phyloP scores from a whole-genome alignment of 1,140 invertebrate genomes.

The Oryzaephilus surinamensis region DNA sequence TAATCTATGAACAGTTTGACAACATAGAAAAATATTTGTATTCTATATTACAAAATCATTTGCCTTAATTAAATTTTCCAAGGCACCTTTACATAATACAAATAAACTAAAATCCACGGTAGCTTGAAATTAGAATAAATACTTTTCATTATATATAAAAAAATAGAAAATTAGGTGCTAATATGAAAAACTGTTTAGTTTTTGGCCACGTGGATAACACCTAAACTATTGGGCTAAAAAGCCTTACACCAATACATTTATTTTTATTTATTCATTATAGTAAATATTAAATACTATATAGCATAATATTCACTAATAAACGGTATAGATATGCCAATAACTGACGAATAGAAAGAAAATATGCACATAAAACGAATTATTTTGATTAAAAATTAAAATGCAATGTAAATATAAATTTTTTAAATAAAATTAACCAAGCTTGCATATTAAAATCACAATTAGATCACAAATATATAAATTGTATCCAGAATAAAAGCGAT shows the following conservation, averaged over 20 bases:
- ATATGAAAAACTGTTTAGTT: conserved; percentile 15
- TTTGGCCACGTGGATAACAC: conserved; percentile 32
- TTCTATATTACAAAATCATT: conserved; percentile 36
- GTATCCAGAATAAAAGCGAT: too few relatives aligned
- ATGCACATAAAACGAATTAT: too few relatives aligned
- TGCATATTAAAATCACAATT: conserved; percentile 18
- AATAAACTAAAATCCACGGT: conserved; percentile 26
- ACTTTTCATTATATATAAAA: neutral
- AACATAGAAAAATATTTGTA: conserved; percentile 41
- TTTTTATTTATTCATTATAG: conserved; percentile 23
- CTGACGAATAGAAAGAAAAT: conserved; percentile 11
- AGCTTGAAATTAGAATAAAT: conserved; percentile 15
- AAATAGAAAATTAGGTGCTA: conserved; percentile 14
- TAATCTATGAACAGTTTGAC: conserved; percentile 36
- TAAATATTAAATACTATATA: conserved; percentile 19
- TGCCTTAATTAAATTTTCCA: conserved; percentile 35
- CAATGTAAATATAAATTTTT: too few relatives aligned
- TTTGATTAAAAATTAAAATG: too few relatives aligned
- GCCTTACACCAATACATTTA: conserved; percentile 32
- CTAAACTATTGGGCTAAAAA: conserved; percentile 32
- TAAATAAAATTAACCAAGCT: too few relatives aligned
- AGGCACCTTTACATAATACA: conserved; percentile 34
- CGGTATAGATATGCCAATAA: conserved; percentile 19
- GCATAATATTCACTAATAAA: too few relatives aligned
- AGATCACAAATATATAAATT: conserved; percentile 17